Conservation (phyloP, 2,888 invertebrate genomes). For the Xanthorhoe spadicearia region DNA sequence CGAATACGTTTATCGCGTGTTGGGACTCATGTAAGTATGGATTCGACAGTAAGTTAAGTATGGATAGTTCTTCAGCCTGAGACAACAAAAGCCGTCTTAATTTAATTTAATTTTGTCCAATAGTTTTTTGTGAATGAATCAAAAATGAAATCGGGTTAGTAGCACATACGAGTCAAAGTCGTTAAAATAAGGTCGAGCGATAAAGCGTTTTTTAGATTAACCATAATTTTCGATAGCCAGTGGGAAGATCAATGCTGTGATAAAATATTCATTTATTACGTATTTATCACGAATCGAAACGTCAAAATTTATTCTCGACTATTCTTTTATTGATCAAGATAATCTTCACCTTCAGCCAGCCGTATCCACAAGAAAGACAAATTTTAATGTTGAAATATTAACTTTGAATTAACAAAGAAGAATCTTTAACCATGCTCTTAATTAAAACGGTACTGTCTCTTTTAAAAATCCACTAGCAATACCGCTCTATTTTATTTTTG, state of each 20-base stretch:
- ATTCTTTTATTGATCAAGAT: not conserved
- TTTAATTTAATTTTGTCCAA: too few relatives aligned
- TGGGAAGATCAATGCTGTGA: constrained; percentile 13
- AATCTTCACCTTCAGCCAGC: not conserved
- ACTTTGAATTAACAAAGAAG: too few relatives aligned
- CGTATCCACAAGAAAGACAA: too few relatives aligned
- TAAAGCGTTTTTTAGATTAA: constrained; percentile 28
- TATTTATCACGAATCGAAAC: not conserved
- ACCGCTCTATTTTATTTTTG: not conserved
- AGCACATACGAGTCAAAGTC: constrained; percentile 24
- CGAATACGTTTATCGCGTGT: too few relatives aligned
- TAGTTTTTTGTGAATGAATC: too few relatives aligned
- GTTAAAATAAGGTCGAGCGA: constrained; percentile 40
- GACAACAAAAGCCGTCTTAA: too few relatives aligned
- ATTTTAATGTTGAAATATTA: too few relatives aligned
- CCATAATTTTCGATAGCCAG: constrained; percentile 20
- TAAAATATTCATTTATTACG: constrained; percentile 8
- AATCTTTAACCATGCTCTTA: not conserved
- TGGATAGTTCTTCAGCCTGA: too few relatives aligned
- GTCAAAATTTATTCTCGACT: not conserved
- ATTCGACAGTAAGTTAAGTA: too few relatives aligned
- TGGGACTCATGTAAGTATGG: too few relatives aligned
- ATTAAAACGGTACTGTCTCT: not conserved
- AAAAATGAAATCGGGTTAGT: constrained; percentile 24
- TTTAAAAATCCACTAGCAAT: not conserved